A percentile compares a stretch with the other conserved stretches of the same genome.
These are phyloP conservation scores for Leptoteleia sp. DNA, from an alignment of 1,140 invertebrate genomes.

Conservation along the genomic window DNA sequence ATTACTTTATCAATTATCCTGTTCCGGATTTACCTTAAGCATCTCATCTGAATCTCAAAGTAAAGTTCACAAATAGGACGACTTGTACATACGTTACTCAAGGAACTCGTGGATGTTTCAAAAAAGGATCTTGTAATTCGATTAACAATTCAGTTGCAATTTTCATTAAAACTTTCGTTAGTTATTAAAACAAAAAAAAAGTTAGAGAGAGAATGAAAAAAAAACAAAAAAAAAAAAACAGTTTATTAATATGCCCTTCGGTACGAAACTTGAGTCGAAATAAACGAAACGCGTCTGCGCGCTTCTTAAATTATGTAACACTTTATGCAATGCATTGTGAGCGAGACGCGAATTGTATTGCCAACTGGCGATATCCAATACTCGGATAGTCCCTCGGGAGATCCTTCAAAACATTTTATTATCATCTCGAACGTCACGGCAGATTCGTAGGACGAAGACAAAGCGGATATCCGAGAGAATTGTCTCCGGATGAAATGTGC, in stretches of 20 bases:
- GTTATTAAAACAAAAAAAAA: too few relatives aligned
- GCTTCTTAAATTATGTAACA: constrained; percentile 59
- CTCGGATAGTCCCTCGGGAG: constrained; percentile 59
- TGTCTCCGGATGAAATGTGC: too few relatives aligned
- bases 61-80: constrained; percentile 20
- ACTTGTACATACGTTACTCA: background rate
- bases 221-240: too few relatives aligned
- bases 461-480: constrained; percentile 66
- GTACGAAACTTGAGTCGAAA: background rate
- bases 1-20: constrained; percentile 46
- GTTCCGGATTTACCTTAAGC: constrained; percentile 26
- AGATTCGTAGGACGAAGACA: constrained; percentile 62
- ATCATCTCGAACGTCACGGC: constrained; percentile 64
- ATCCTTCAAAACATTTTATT: constrained; percentile 66
- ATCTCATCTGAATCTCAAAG: constrained; percentile 45
- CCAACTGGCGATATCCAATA: constrained; percentile 63
- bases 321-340: constrained; percentile 35
- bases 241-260: background rate
- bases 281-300: constrained; percentile 30
- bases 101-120: background rate
- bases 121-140: background rate
- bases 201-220: too few relatives aligned
- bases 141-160: background rate
- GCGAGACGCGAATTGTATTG: constrained; percentile 44
- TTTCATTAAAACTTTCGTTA: background rate